Evolutionary conservation across 2,797 vertebrate genomes (phyloP).

Genomic region (Xenentodon cancila): DNA sequence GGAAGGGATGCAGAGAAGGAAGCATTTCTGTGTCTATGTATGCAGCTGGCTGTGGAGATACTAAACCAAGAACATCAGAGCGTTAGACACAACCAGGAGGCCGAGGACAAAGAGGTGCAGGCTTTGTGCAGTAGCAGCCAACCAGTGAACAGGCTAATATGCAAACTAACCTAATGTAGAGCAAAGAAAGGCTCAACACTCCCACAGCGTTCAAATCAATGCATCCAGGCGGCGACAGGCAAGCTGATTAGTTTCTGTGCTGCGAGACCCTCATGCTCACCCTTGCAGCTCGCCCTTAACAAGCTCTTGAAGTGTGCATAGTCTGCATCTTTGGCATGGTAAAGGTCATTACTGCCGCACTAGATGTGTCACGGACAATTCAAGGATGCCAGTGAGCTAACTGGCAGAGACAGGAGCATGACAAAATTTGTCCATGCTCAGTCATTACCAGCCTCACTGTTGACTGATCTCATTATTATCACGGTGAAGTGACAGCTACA

Average conservation of each 20-base stretch:
- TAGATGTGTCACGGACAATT: conserved; percentile 64
- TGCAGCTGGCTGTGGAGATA: background rate
- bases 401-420: conserved; percentile 52
- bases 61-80: background rate
- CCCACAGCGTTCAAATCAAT: conserved; percentile 38
- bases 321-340: conserved; percentile 26
- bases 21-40: background rate
- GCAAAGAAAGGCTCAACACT: conserved; percentile 20
- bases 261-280: conserved; percentile 9
- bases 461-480: conserved; percentile 42
- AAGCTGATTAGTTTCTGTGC: conserved; percentile 23
- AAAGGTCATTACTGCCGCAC: conserved; percentile 76
- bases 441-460: conserved; percentile 55
- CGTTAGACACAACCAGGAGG: conserved; percentile 3
- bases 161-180: conserved; percentile 37
- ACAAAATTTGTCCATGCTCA: conserved; percentile 49
- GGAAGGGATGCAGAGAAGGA: conserved; percentile 14
- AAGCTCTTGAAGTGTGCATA: conserved; percentile 42
- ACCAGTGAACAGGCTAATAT: conserved; percentile 27
- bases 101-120: background rate
- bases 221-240: conserved; percentile 5
- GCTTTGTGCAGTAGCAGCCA: conserved; percentile 12
- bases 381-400: conserved; percentile 41
- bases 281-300: conserved; percentile 44
- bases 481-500: conserved; percentile 35